A percentile compares a stretch with the other conserved stretches of the same genome.
These are phyloP conservation scores for Nebria salina DNA, from an alignment of 2,888 invertebrate genomes.

Conservation along the genomic window DNA sequence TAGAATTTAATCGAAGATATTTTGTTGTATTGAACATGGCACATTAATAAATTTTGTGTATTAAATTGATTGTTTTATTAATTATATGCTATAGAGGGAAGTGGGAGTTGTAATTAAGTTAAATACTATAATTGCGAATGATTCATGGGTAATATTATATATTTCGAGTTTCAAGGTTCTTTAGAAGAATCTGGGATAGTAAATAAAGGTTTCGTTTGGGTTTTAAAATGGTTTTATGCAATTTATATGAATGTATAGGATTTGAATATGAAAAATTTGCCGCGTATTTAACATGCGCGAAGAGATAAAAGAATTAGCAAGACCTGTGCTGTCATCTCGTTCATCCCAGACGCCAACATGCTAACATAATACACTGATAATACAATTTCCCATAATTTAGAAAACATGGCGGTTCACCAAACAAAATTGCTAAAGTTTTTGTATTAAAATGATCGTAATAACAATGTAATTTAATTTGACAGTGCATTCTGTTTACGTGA, in stretches of 20 bases:
- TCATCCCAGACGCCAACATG: neutral
- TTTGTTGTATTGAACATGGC: neutral
- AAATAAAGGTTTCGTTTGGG: no score
- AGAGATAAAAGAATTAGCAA: slow-evolving; percentile 24
- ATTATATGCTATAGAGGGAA: neutral
- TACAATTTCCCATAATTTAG: slow-evolving; percentile 1
- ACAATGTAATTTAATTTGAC: slow-evolving; percentile 23
- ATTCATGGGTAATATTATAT: no score
- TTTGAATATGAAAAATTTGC: neutral
- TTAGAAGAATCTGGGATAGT: no score
- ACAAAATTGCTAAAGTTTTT: slow-evolving; percentile 31
- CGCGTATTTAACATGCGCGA: neutral
- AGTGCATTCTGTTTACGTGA: slow-evolving; percentile 18
- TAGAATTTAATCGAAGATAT: neutral
- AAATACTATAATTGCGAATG: no score
- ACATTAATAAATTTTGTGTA: neutral
- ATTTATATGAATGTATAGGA: no score
- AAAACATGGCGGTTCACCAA: slow-evolving; percentile 40
- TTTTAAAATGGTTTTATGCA: no score
- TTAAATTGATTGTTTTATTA: neutral
- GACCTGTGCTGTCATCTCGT: slow-evolving; percentile 20
- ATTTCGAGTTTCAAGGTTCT: no score
- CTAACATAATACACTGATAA: neutral
- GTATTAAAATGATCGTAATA: slow-evolving; percentile 29
- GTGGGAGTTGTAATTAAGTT: neutral